Base-by-base conservation (phyloP, 2,113 vertebrate genomes). In the Turdus rufiventris region DNA sequence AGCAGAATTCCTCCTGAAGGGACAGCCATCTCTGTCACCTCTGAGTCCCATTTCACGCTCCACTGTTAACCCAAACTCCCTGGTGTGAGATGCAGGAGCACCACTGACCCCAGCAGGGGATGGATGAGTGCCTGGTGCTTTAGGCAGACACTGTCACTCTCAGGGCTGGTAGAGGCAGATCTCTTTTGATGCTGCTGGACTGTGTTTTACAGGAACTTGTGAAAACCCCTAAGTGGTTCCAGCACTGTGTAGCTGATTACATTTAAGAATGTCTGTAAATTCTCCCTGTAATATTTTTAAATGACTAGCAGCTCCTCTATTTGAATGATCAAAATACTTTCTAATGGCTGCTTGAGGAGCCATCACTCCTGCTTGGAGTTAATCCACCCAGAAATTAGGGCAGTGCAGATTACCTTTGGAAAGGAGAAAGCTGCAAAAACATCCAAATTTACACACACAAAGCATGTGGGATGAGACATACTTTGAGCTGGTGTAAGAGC, bases 251-350 rank as follows among this genome's bases (percentile, higher is more conserved):
- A 80, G 65, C 75, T 78, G 91, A 72, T 93, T 76, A 58, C 74
- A 67, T 85, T 94, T 58, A 79, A 73, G 77, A 91, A 85, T 70
- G 61, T 83, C 38, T 45, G 23, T 15, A 38, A 68, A 43, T 90
- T 82, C 54, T 65, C 40, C 60, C 56, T 36, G 54, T 54, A 93
- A 71, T 88, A 91, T 82, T 95, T 96, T 83, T 23, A 80, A 83
- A 90, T 67, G 16, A 62, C 75, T 70, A 85, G 45, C 63, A 95
- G 50, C 58, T 76, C 62, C 62, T 80, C 81, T 91, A 83, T 79
- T 79, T 80, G 72, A 94, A 80, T 77, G 89, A 90, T 75, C 54
- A 85, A 91, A 93, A 94, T 80, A 88, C 67, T 93, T 79, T n/a
- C 71, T 83, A 88, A 90, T 70, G 63, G 63, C 75, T 85, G 71